Conservation (phyloP, 2,888 invertebrate species). For the Oconnorella tubifera region DNA sequence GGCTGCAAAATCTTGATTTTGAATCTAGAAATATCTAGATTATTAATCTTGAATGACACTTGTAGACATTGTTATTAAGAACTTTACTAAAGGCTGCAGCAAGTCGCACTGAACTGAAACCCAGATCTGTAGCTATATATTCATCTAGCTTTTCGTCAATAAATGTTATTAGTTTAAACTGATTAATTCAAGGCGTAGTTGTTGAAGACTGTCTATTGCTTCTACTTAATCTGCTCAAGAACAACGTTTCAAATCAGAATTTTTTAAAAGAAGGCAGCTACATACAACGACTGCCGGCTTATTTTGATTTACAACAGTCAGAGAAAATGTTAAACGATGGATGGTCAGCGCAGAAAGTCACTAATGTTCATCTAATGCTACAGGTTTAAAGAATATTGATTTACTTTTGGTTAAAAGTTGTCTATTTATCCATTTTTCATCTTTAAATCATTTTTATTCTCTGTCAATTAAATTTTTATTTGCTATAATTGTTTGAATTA, state of each 20-base stretch:
- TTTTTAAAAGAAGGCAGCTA: constrained; percentile 98
- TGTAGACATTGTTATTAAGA: no score
- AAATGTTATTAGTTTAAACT: no score
- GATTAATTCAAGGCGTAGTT: constrained; percentile 70
- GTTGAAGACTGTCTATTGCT: constrained; percentile 94
- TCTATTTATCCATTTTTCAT: neutral
- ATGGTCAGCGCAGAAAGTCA: constrained; percentile 80
- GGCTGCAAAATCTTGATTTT: no score
- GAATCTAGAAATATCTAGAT: no score
- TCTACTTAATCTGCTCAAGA: constrained; percentile 85
- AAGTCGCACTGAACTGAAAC: no score
- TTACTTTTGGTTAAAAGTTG: neutral
- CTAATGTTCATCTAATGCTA: constrained; percentile 87
- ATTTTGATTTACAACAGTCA: constrained; percentile 64
- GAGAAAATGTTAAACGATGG: constrained; percentile 56
- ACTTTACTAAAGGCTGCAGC: no score
- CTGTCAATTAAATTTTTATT: no score
- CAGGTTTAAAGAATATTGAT: constrained; percentile 67
- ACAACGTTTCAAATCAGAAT: constrained; percentile 95
- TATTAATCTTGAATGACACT: no score
- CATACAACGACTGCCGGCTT: constrained; percentile 81
- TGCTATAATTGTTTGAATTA: no score
- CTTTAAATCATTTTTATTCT: neutral
- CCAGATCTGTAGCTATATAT: no score
- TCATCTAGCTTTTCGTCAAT: no score